These are phyloP conservation scores for Ferrisia virgata DNA, from an alignment of 2,888 invertebrate species.

Conservation along the genomic window DNA sequence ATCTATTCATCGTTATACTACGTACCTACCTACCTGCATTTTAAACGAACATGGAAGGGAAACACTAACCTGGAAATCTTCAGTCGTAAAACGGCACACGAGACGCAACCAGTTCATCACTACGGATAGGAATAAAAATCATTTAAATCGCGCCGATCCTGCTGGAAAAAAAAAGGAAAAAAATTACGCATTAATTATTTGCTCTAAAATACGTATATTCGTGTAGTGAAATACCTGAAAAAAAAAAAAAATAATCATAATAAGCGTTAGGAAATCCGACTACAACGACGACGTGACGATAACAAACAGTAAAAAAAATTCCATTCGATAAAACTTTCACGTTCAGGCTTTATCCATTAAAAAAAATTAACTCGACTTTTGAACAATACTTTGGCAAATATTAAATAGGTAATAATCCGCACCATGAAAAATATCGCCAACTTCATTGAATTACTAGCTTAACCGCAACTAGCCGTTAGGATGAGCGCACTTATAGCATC, in stretches of 20 bases:
- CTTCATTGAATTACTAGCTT: constrained; percentile 1
- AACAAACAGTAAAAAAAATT: background rate
- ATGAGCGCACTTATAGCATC: constrained; percentile 2
- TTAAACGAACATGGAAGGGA: no score
- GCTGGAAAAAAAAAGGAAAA: background rate
- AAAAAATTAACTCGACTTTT: constrained; percentile 5
- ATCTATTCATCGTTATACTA: no score
- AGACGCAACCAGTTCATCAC: background rate
- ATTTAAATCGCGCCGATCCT: background rate
- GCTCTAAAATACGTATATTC: no score
- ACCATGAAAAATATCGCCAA: constrained; percentile 8
- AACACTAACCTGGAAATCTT: no score
- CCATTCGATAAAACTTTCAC: background rate
- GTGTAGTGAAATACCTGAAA: no score
- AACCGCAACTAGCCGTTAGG: background rate
- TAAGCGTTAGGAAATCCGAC: no score
- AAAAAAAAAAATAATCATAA: no score
- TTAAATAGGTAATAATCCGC: background rate
- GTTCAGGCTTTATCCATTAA: background rate
- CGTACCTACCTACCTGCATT: no score
- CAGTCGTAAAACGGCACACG: background rate
- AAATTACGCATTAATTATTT: background rate
- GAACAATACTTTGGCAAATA: constrained; percentile 9
- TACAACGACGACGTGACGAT: no score
- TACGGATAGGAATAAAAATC: background rate